Percentiles rank a stretch among this genome's conserved stretches.
phyloP scores from a whole-genome alignment of 2,797 vertebrate species.

The Acanthornis magna region DNA sequence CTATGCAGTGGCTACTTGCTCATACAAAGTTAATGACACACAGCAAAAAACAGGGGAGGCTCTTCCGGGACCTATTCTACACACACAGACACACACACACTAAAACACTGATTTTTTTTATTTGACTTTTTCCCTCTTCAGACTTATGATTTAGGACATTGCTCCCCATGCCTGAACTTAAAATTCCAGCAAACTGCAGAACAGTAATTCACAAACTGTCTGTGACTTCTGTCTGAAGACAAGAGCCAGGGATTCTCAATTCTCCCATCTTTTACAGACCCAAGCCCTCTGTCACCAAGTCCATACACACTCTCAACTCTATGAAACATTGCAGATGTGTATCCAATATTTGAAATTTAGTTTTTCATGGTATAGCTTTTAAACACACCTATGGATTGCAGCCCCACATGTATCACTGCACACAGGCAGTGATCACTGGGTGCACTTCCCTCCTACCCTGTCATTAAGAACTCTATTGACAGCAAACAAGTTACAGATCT shows the following conservation, averaged over 20 bases:
- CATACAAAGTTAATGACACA: neutral
- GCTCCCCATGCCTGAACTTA: neutral
- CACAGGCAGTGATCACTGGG: neutral
- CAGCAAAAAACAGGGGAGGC: neutral
- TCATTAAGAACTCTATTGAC: slow-evolving; percentile 75
- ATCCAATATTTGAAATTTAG: neutral
- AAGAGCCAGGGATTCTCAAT: neutral
- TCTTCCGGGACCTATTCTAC: neutral
- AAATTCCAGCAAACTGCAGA: neutral
- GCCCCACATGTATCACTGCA: neutral
- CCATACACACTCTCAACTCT: neutral
- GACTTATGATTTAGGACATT: neutral
- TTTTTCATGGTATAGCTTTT: neutral
- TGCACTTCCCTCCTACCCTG: slow-evolving; percentile 50
- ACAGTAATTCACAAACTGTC: neutral
- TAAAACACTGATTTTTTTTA: neutral
- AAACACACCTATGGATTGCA: neutral
- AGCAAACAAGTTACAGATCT: slow-evolving; percentile 74
- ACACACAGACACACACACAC: neutral
- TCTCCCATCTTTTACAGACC: neutral
- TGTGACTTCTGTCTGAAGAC: neutral
- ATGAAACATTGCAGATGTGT: neutral
- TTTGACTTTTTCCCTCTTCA: neutral
- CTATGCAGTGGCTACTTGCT: neutral
- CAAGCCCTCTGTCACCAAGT: neutral